Evolutionary conservation across 2,888 invertebrate genomes (phyloP), one percentile per base, ranked within the genome.

Genomic region (Coecobrya sp.): DNA sequence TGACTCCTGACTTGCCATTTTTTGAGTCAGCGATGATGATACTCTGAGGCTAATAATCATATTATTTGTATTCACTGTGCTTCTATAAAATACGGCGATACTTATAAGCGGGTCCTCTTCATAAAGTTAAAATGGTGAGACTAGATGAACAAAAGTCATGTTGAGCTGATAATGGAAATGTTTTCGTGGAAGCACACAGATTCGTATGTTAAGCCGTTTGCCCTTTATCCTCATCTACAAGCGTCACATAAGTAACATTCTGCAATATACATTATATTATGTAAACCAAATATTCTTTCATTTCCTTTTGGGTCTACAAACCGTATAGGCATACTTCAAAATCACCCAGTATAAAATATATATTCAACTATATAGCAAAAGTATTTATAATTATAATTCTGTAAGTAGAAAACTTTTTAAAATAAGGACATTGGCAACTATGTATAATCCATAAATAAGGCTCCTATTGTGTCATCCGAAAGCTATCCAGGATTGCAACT

Each of bases 41-140:
- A 36, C 13, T 30, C 30, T 1, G 79, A 79, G 73, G 45, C 22
- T 79, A 55, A 25, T 81, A 81, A 81, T 81, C 8, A 68, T 52
- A 52, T 16, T 81, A 81, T 81, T 89, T 49, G 88, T 65, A 89
- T 89, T 79, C 88, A 55, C 55, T 49, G 62, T n/a, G 45, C 45
- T 42, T 49, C 65, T 27, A 27, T 52, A 81, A 7, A 81, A 55
- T 76, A 5, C 13, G 11, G 22, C 16, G n/a, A 30, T 79, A 36
- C 36, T 36, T 36, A 76, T 76, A 22, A 42, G 19, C 22, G 30
- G n/a, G 27, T 36, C 36, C 36, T 45, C 11, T 45, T 76, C 73
- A 76, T 76, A 76, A 76, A 45, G 19, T 76, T 68, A 65, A 81
- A n/a, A 70, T 36, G 36, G 70, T 30, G 68, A 65, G 49, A 27